Conservation (phyloP, 2,888 invertebrate species). For the Zelleria hepariella region DNA sequence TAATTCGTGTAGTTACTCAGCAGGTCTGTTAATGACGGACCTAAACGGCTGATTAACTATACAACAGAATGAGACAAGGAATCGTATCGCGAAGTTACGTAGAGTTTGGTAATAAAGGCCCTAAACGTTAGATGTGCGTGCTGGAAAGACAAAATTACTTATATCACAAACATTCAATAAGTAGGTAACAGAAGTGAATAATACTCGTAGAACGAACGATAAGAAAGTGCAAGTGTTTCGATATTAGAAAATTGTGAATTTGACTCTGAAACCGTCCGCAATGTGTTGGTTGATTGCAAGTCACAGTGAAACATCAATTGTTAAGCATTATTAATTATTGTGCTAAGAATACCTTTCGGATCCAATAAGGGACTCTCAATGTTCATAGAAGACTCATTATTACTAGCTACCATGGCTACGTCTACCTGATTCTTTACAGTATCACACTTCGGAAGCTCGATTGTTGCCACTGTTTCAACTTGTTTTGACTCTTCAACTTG, state of each 20-base stretch:
- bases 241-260: background rate
- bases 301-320: background rate
- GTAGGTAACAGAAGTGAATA: background rate
- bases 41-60: too few species aligned
- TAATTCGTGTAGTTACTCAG: too few species aligned
- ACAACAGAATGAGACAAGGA: too few species aligned
- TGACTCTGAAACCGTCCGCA: background rate
- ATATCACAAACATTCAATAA: background rate
- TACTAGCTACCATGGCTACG: constrained; percentile 39
- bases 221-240: background rate
- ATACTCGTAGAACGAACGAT: background rate
- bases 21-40: too few species aligned
- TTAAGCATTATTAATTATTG: background rate
- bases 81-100: too few species aligned
- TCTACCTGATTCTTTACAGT: constrained; percentile 42
- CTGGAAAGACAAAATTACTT: too few species aligned
- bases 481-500: constrained; percentile 21
- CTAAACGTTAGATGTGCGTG: too few species aligned
- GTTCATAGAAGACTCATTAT: constrained; percentile 26
- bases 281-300: background rate
- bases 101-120: too few species aligned
- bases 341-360: background rate
- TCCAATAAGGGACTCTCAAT: background rate
- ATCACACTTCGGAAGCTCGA: constrained; percentile 56
- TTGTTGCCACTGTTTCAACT: constrained; percentile 20